Percentiles rank a stretch among this genome's conserved stretches.
These are phyloP conservation scores for Nesoenas mayeri DNA, from an alignment of 2,113 vertebrate genomes.

Conservation along the genomic window DNA sequence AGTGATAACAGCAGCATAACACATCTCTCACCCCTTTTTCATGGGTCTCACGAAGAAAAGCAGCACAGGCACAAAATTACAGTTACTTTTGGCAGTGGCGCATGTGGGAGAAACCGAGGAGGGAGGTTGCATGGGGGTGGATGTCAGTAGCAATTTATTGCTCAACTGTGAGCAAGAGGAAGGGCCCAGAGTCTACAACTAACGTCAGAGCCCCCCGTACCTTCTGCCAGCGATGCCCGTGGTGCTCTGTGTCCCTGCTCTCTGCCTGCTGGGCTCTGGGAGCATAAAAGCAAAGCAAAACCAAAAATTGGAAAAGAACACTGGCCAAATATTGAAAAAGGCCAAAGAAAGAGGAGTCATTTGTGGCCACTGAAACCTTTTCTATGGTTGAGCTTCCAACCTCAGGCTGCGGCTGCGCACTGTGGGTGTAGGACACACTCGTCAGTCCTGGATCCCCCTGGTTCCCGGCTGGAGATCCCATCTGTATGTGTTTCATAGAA, in stretches of 20 bases:
- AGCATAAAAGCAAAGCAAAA: neutral
- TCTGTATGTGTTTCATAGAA: neutral
- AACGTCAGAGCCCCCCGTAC: neutral
- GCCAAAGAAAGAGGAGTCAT: neutral
- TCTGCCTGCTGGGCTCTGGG: neutral
- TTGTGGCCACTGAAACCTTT: neutral
- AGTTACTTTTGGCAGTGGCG: neutral
- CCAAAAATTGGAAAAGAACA: neutral
- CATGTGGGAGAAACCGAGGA: neutral
- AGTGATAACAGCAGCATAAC: neutral
- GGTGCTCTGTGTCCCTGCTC: neutral
- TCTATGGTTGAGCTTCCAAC: neutral
- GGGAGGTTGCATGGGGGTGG: neutral
- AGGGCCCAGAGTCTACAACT: neutral
- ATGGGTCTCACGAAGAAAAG: neutral
- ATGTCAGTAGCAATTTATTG: neutral
- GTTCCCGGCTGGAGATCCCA: neutral
- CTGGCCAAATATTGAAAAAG: neutral
- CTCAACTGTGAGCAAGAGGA: neutral
- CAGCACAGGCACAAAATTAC: neutral
- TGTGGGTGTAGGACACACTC: neutral
- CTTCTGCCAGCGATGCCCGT: neutral
- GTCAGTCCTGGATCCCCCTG: fast-evolving
- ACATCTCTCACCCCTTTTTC: neutral
- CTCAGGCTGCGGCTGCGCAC: neutral